phyloP scores from a whole-genome alignment of 2,888 invertebrate genomes.

The Octodonta nipae region DNA sequence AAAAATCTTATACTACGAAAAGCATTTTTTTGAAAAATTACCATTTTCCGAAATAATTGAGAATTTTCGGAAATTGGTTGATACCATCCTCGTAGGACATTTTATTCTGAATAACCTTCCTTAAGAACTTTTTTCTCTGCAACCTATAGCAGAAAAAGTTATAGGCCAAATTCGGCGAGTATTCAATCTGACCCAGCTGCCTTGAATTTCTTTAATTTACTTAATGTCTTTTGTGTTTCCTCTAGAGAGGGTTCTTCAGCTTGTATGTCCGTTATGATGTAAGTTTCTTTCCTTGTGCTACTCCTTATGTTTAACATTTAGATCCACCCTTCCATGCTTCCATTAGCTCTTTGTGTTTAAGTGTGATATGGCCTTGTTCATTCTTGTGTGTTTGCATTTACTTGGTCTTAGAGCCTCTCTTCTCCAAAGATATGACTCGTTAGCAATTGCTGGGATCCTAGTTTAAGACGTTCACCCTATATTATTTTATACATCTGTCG shows the following conservation, averaged over 20 bases:
- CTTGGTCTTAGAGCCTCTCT: slow-evolving; percentile 2
- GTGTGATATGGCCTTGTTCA: slow-evolving; percentile 1
- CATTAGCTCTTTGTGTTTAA: not conserved
- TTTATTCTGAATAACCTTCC: too few species aligned
- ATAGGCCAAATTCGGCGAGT: slow-evolving; percentile 2
- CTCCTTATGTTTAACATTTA: slow-evolving; percentile 6
- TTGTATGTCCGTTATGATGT: slow-evolving; percentile 4
- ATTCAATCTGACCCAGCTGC: slow-evolving; percentile 1
- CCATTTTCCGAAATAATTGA: too few species aligned
- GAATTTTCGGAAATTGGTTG: too few species aligned
- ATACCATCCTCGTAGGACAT: too few species aligned
- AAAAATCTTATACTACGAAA: too few species aligned
- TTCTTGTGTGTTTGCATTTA: not conserved
- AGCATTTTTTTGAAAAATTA: too few species aligned
- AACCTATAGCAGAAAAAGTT: too few species aligned
- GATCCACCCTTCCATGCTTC: slow-evolving; percentile 7
- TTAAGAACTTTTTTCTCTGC: too few species aligned
- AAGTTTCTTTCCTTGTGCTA: slow-evolving; percentile 6
- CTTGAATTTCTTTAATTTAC: slow-evolving; percentile 4
- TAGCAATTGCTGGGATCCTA: not conserved
- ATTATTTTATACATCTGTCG: not conserved
- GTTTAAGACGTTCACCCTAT: not conserved
- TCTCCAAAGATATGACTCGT: not conserved
- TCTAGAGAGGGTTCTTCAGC: slow-evolving; percentile 6
- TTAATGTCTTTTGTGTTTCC: slow-evolving; percentile 6